phyloP scores from a whole-genome alignment of 1,140 invertebrate species.

The Acyrthosiphon pisum region DNA sequence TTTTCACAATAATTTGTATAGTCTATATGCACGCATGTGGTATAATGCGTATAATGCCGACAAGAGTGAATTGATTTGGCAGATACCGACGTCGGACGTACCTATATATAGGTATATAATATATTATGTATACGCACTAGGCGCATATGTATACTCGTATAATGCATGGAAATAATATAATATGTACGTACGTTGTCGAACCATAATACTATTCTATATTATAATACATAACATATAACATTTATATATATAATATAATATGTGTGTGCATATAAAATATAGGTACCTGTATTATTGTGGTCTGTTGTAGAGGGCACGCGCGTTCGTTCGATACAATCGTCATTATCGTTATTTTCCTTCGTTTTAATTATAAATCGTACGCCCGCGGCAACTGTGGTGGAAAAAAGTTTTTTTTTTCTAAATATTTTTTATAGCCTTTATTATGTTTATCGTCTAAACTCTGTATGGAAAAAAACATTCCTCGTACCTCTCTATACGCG shows the following conservation, averaged over 20 bases:
- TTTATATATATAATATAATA: background rate
- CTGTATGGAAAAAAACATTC: slow-evolving; percentile 1
- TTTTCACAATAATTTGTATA: background rate
- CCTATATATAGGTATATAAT: background rate
- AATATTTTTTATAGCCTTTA: slow-evolving; percentile 1
- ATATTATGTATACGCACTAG: background rate
- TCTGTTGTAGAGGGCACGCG: background rate
- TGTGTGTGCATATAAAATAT: background rate
- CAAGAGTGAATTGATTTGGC: slow-evolving; percentile 14
- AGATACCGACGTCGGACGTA: background rate
- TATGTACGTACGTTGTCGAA: background rate
- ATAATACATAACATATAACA: background rate
- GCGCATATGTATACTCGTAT: background rate
- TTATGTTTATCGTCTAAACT: background rate
- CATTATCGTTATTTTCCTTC: slow-evolving; percentile 18
- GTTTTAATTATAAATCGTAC: slow-evolving; percentile 22
- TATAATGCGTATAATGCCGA: background rate
- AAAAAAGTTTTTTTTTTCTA: background rate
- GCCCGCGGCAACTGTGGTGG: background rate
- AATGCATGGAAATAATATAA: background rate
- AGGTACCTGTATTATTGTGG: slow-evolving; percentile 8
- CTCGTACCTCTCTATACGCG: background rate
- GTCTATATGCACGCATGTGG: background rate
- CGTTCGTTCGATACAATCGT: slow-evolving; percentile 10
- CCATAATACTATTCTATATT: slow-evolving; percentile 5